Base-by-base conservation (phyloP, 2,797 vertebrate genomes). In the Cossypha dichroa region DNA sequence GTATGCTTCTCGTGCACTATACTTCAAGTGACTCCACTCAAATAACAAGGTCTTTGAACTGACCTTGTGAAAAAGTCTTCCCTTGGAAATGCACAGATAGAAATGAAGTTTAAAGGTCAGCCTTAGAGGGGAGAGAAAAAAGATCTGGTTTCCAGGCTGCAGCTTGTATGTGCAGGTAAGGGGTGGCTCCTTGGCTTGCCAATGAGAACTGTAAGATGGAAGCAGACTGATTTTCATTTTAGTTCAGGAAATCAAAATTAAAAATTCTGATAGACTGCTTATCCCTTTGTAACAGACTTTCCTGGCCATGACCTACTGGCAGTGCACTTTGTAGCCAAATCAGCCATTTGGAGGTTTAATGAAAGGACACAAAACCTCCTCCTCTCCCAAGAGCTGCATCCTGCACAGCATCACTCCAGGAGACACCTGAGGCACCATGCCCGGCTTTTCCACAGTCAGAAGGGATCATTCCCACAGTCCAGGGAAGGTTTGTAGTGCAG, bases 81-180 rank as follows among this genome's bases (percentile, higher is more conserved):
- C 52, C 38, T 92, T 77, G 78, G 64, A 96, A 96, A 96, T n/a
- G 58, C 79, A 95, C 56, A 85, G 81, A 88, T 78, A 96, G 76
- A 88, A 94, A 96, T 93, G 75, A 95, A 95, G 93, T 96, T 97
- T 97, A 96, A 97, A 96, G 94, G 94, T 96, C 95, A 96, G 67
- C 31, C 76, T 93, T 85, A 29, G 17, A 81, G 41, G 31, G 60
- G 33, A 85, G 36, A 73, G 72, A 75, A 74, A 51, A 82, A 54
- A 60, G 68, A 62, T 43, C 70, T 78, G 54, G 29, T 88, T 85
- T 95, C 54, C 70, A 87, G 72, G 51, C 48, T 68, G 66, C 77
- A 62, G 64, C 38, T 86, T 23, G 3, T 48, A 41, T 21, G 34
- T 56, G 36, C 33, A 88, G 79, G 79, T 85, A 58, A 64, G 45